phyloP scores from a whole-genome alignment of 1,140 invertebrate genomes.

The Bombus superbus region DNA sequence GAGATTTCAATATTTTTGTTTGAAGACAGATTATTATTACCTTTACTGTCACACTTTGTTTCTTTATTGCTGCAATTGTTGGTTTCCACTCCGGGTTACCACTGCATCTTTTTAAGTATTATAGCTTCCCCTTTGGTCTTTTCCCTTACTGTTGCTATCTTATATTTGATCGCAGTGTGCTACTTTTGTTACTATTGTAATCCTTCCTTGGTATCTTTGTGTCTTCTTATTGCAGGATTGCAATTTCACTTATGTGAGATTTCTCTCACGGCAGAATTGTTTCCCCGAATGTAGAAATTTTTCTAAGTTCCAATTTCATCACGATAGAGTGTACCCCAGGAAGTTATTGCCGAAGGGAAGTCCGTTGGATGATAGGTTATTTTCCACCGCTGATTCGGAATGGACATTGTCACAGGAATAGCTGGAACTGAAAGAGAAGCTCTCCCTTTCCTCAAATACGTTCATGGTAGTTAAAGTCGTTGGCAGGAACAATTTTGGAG shows the following conservation, averaged over 20 bases:
- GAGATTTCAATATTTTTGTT: too few species aligned
- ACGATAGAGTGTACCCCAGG: neutral
- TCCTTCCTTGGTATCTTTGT: neutral
- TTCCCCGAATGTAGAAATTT: neutral
- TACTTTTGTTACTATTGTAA: neutral
- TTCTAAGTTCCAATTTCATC: constrained; percentile 1
- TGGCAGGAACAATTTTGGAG: neutral
- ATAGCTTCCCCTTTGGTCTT: neutral
- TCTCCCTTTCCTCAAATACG: neutral
- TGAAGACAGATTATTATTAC: neutral
- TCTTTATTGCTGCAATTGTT: neutral
- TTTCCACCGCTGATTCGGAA: neutral
- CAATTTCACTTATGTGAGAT: constrained; percentile 1
- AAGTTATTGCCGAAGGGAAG: constrained; percentile 2
- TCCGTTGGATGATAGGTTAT: neutral
- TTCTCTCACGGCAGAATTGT: neutral
- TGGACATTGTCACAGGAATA: neutral
- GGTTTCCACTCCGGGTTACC: neutral
- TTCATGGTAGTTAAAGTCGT: neutral
- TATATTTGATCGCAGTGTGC: too few species aligned
- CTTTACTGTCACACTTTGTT: neutral
- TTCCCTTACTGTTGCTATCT: neutral
- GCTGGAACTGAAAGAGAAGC: neutral
- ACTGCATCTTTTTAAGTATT: neutral
- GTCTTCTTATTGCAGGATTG: neutral